These are phyloP conservation scores for Xylocopa sonorina DNA, from an alignment of 1,140 invertebrate genomes.

Conservation along the genomic window DNA sequence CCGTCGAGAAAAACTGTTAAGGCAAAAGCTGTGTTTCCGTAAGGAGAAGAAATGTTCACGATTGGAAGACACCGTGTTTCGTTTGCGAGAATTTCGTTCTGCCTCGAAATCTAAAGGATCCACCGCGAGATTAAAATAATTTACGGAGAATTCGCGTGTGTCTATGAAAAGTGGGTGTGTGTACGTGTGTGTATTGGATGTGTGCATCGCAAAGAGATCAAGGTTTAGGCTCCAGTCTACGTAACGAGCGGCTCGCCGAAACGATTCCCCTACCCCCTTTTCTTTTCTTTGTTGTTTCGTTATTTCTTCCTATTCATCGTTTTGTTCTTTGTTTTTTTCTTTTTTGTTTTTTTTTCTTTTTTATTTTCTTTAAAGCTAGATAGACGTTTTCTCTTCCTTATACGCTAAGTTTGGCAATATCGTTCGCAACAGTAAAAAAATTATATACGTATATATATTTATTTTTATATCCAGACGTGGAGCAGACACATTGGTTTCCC, in stretches of 20 bases:
- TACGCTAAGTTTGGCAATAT: conserved; percentile 56
- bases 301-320: background rate
- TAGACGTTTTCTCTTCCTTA: conserved; percentile 40
- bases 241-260: conserved; percentile 40
- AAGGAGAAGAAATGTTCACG: conserved; percentile 9
- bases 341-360: background rate
- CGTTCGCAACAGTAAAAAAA: conserved; percentile 52
- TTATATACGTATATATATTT: conserved; percentile 54
- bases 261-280: conserved; percentile 17
- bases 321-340: background rate
- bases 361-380: conserved; percentile 29
- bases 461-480: conserved; percentile 46
- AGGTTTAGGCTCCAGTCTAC: conserved; percentile 53
- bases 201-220: conserved; percentile 44
- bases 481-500: conserved; percentile 38
- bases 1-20: conserved; percentile 8
- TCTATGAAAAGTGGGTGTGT: background rate
- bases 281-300: conserved; percentile 7
- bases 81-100: conserved; percentile 37
- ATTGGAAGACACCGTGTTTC: conserved; percentile 52
- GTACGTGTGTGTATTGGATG: background rate
- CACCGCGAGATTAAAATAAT: conserved; percentile 23
- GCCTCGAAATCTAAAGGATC: conserved; percentile 28
- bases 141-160: background rate
- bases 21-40: conserved; percentile 16